A percentile compares a stretch with the other conserved stretches of the same genome.
These are phyloP conservation scores for Phaethon lepturus DNA, from an alignment of 2,113 vertebrate species.

Conservation along the genomic window DNA sequence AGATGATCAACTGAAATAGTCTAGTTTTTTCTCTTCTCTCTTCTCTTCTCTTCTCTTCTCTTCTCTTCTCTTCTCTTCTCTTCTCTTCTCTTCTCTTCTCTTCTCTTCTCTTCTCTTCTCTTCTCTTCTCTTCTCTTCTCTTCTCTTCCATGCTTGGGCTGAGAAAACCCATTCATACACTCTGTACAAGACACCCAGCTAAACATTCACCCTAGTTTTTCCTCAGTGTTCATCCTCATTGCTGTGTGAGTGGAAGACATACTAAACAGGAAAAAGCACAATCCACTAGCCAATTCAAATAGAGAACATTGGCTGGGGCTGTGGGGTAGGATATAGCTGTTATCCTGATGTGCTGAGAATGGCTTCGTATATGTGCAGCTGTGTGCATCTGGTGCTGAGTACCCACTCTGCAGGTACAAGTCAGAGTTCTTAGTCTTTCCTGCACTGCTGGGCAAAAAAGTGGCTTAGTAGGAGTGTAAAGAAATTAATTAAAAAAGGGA, in stretches of 20 bases:
- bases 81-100: neutral
- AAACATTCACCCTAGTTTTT: neutral
- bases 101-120: neutral
- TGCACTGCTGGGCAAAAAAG: neutral
- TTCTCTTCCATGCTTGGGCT: neutral
- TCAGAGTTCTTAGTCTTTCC: neutral
- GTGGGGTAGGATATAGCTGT: neutral
- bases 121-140: neutral
- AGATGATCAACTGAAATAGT: neutral
- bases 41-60: neutral
- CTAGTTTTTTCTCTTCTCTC: neutral
- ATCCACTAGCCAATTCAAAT: neutral
- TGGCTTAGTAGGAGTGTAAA: neutral
- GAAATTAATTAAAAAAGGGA: neutral
- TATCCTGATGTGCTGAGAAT: neutral
- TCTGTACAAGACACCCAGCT: neutral
- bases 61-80: neutral
- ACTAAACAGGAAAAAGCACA: neutral
- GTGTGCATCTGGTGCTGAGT: neutral
- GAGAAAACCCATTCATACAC: neutral
- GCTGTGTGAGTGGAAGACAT: neutral
- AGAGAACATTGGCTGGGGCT: neutral
- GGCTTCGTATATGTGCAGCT: neutral
- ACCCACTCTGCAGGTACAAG: neutral
- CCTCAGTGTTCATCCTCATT: neutral